phyloP scores from a whole-genome alignment of 2,113 vertebrate genomes.

The Pitta sordida region DNA sequence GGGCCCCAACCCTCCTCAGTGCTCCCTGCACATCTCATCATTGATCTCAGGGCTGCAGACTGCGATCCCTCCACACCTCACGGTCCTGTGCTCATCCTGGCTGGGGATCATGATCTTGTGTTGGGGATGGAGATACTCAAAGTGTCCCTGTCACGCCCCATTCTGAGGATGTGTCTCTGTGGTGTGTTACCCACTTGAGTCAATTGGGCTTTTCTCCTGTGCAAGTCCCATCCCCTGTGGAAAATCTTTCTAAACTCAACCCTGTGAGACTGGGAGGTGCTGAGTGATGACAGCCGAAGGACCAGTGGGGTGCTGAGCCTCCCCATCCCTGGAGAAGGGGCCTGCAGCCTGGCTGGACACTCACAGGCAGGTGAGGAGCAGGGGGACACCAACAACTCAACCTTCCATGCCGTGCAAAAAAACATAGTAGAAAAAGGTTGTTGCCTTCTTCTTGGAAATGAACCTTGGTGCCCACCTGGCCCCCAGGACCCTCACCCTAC shows the following conservation, averaged over 20 bases:
- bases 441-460: neutral
- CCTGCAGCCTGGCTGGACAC: neutral
- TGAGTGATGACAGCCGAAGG: neutral
- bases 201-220: neutral
- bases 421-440: neutral
- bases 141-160: neutral
- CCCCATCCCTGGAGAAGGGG: neutral
- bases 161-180: neutral
- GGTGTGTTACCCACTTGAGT: neutral
- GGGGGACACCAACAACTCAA: neutral
- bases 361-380: neutral
- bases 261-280: neutral
- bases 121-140: neutral
- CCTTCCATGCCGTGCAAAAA: neutral
- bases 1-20: neutral
- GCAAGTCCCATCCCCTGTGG: neutral
- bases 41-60: neutral
- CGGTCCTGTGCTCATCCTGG: neutral
- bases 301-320: neutral
- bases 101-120: neutral
- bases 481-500: neutral
- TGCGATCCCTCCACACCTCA: neutral
- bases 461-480: neutral
- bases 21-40: neutral
- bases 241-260: neutral